Conservation (phyloP, 1,140 invertebrate species). For the Brevipalpus yothersi region DNA sequence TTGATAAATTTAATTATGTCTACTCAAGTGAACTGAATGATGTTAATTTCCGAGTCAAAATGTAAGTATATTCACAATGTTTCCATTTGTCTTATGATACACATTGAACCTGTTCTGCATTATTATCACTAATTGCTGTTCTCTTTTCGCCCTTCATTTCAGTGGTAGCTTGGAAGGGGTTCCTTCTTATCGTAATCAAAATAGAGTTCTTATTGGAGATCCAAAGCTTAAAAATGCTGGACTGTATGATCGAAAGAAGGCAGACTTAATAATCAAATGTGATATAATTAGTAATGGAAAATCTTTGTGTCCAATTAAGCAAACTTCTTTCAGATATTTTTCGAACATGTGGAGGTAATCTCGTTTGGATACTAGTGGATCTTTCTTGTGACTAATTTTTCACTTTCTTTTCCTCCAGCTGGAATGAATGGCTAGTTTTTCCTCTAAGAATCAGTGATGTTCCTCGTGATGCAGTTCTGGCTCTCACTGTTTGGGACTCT, state of each 20-base stretch:
- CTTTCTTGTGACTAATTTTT: conserved; percentile 8
- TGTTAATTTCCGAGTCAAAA: conserved; percentile 66
- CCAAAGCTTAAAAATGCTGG: conserved; percentile 77
- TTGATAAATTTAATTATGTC: conserved; percentile 26
- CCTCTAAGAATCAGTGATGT: conserved; percentile 77
- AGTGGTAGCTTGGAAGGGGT: conserved; percentile 85
- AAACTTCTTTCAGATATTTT: conserved; percentile 79
- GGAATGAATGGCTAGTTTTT: conserved; percentile 91
- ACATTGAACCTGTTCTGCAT: not conserved
- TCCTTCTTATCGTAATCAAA: conserved; percentile 49
- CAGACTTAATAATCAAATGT: conserved; percentile 63
- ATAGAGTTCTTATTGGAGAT: conserved; percentile 58
- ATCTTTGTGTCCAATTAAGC: conserved; percentile 58
- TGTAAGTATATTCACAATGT: conserved; percentile 33
- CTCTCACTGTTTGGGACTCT: conserved; percentile 77
- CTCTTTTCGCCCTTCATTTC: conserved; percentile 16
- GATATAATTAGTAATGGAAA: conserved; percentile 62
- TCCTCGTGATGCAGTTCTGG: conserved; percentile 62
- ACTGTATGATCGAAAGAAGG: conserved; percentile 44
- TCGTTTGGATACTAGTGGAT: not conserved
- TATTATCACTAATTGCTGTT: not conserved
- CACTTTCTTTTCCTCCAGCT: conserved; percentile 22
- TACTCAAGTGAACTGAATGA: conserved; percentile 65
- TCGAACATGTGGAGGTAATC: conserved; percentile 71
- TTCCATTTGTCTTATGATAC: not conserved